Evolutionary conservation across 2,113 vertebrate genomes (phyloP), one percentile per base, ranked within the genome.

Genomic region (Pungitius pungitius): DNA sequence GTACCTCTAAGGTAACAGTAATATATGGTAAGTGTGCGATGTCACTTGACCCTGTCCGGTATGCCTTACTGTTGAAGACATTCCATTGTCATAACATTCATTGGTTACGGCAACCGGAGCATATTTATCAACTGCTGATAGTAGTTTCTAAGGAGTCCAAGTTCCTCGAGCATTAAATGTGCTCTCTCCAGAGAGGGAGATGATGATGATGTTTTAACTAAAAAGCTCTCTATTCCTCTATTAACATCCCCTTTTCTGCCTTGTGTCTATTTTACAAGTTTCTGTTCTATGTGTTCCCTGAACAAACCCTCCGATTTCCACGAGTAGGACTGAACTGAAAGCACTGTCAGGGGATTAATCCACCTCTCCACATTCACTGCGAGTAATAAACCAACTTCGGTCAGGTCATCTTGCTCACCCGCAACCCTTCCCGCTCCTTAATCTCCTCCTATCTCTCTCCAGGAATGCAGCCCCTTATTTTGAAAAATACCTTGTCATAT

Each of bases 401-500:
- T 89, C 75, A 75, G 85, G 82, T 83, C 90, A 78, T 85, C 83
- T 81, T 30, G 61, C 82, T 84, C 69, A 33, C 75, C 73, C 86
- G 60, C 76, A 39, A 20, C 56, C 72, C 74, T 51, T 73, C 82
- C 59, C 59, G 22, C 81, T 80, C 69, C 85, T 82, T 90, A 91
- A 92, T 91, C 90, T 85, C 75, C 77, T 86, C 80, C 85, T 91
- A 92, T 93, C 91, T 93, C 81, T 89, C 82, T 73, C 66, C 84
- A 87, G 91, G 92, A 94, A 94, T 92, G 90, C 82, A 79, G 88
- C 68, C 87, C 83, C 85, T 88, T 89, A 88, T 89, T 92, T 89
- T 92, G 89, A 92, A 87, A 91, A 90, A 90, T 91, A 90, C 78
- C 85, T 90, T 90, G 89, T 93, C 91, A 91, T 88, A 86, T 89